Base-by-base conservation (phyloP, 2,797 vertebrate species). In the Champsocephalus esox region DNA sequence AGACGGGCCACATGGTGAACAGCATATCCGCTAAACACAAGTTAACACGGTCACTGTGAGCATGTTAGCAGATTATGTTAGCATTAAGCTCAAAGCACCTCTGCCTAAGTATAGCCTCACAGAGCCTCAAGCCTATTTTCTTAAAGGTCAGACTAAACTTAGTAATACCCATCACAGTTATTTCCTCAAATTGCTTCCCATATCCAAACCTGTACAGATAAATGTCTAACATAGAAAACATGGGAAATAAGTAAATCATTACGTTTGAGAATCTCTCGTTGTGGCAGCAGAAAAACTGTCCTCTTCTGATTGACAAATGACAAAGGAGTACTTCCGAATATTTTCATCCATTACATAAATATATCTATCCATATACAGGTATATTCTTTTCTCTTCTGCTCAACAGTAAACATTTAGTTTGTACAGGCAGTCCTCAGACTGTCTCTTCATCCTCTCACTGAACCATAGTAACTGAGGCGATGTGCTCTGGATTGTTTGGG, bases 401-500 rank as follows among this genome's bases (percentile, higher is more conserved):
- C 9, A 71, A 8, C 28, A 46, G 41, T 3, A 45, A 28, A 58
- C 17, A 62, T 67, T 68, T 70, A 63, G 5, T 45, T 54, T 76
- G 50, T 34, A 21, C 50, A 67, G 34, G 9, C 38, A 8, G 34
- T 14, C 12, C 59, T 70, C 51, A 0, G 51, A 49, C 55, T 64
- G 51, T 68, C 66, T 52, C 46, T 62, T 68, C 58, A 45, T 81
- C 70, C 61, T 45, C 69, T 85, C 76, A 69, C 63, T 74, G 72
- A 80, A 78, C 76, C 28, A 0, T 57, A 58, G 46, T 28, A 57
- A 66, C 66, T 55, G 57, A 73, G 64, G 62, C 77, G 82, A 80
- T 73, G 52, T 63, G 82, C 65, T 77, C 49, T 51, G 75, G 52
- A 76, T 86, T 86, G 78, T 91, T 74, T 66, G 81, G 87, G 84